Evolutionary conservation across 2,113 vertebrate genomes (phyloP), one percentile per base, ranked within the genome.

Genomic region (Scytalopus superciliaris): DNA sequence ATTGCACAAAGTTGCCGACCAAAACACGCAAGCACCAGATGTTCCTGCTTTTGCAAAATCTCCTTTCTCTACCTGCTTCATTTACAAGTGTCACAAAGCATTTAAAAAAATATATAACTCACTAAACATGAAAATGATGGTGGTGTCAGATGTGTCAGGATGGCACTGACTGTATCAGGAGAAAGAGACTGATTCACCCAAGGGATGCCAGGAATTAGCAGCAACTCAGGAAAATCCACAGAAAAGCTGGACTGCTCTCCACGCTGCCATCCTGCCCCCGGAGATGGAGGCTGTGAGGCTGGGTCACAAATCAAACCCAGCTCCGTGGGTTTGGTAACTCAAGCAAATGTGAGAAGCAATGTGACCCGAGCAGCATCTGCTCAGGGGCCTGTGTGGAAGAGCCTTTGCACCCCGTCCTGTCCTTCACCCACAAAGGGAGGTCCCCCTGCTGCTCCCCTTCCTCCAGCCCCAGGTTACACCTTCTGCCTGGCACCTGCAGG

Each of bases 41-140:
- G 92, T 72, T 83, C 82, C 78, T 3, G 3, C 35, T 67, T 77
- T 80, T n/a, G 86, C 45, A 78, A 90, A 90, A 89, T 17, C 64
- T 21, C 45, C 62, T 70, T 73, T 64, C 80, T 64, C 60, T 63
- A 70, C 64, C 60, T 63, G 56, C 86, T 87, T 90, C 90, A 89
- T 76, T 96, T 92, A 59, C 30, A 81, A 81, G 85, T 66, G 73
- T 93, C 94, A 94, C 76, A 89, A 75, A 86, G 85, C 73, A 56
- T 79, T 93, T 55, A 5, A 89, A 90, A 91, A 73, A 49, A 56
- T 23, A 63, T 53, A 2, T 12, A 92, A 91, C 56, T 86, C 76
- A 52, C 88, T 94, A 56, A 96, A 42, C 53, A 33, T 7, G 31
- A 69, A 62, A 90, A 68, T 16, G 64, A 78, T 82, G 79, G 53